Evolutionary conservation across 2,113 vertebrate genomes (phyloP).

Genomic region (Ivindomyrus marchei): DNA sequence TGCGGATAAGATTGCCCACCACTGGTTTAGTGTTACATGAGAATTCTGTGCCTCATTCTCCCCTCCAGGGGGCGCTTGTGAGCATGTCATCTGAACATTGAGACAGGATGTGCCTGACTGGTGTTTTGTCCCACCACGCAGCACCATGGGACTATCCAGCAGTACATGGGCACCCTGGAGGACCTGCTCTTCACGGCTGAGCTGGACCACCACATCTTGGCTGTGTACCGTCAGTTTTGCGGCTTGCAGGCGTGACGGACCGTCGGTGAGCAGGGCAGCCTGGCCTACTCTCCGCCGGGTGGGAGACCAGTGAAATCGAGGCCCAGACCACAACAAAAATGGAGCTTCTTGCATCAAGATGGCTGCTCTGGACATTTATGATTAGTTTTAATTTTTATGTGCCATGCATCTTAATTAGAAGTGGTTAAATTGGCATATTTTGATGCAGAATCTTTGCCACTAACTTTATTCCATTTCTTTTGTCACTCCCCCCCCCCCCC

Average conservation of each 20-base stretch:
- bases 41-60: neutral
- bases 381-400: slow-evolving; percentile 11
- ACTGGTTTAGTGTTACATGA: neutral
- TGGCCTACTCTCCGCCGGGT: neutral
- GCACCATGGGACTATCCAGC: slow-evolving; percentile 95
- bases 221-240: slow-evolving; percentile 97
- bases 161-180: slow-evolving; percentile 97
- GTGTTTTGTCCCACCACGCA: slow-evolving; percentile 41
- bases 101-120: neutral
- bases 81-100: neutral
- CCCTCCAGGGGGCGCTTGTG: neutral
- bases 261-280: neutral
- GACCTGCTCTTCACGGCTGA: slow-evolving; percentile 96
- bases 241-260: slow-evolving; percentile 81
- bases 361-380: neutral
- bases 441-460: neutral
- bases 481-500: neutral
- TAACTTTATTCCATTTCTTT: neutral
- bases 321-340: neutral
- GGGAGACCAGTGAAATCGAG: neutral
- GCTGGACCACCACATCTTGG: slow-evolving; percentile 91
- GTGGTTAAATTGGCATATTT: slow-evolving; percentile 6
- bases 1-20: neutral
- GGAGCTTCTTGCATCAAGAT: slow-evolving; percentile 15
- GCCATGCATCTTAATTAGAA: slow-evolving; percentile 3